Evolutionary conservation across 2,888 invertebrate species (phyloP), one percentile per base, ranked within the genome.

Genomic region (Mylabris sibirica): DNA sequence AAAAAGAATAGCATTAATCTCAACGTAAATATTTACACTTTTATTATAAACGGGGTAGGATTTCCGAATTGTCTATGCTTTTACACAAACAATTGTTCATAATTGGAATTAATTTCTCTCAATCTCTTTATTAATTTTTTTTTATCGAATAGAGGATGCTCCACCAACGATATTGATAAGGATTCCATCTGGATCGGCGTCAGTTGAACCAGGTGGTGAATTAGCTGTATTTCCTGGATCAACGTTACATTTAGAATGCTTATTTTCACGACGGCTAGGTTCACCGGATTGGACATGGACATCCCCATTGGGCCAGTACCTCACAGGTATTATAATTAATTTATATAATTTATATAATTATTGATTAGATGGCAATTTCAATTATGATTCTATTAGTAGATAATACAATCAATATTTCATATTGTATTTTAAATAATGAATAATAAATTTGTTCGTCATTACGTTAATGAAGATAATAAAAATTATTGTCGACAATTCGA

Each of bases 261-360:
- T 95, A 76, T 92, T 92, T 79, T 90, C 91, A 0, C 87, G 93
- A 41, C 87, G 90, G 20, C 86, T 92, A 22, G 95, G 95, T 0
- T 92, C 92, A 72, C 95, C 96, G 0, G 93, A 93, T 78, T 96
- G 96, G 96, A 92, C 91, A 63, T 96, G 95, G 94, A 94, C 94
- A 0, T 92, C 94, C 66, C 91, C 91, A 67, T 89, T 90, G 79
- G 91, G 93, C 74, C 91, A 92, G 81, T 94, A 94, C 84, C 88
- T 89, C 62, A 92, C 93, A 76, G 94, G 94, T 94, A 81, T 30
- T 30, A 8, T 83, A 81, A 74, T 67, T 61, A 72, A 65, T 67
- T 67, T 70, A n/a, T 66, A 66, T 66, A n/a, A 11, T 26, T 30
- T 30, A 22, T 20, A 1, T 26, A 57, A 26, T 65, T 24, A 30